Evolutionary conservation across 1,140 invertebrate genomes (phyloP), one percentile per base, ranked within the genome.

Genomic region (Dinothrombium tinctorium): DNA sequence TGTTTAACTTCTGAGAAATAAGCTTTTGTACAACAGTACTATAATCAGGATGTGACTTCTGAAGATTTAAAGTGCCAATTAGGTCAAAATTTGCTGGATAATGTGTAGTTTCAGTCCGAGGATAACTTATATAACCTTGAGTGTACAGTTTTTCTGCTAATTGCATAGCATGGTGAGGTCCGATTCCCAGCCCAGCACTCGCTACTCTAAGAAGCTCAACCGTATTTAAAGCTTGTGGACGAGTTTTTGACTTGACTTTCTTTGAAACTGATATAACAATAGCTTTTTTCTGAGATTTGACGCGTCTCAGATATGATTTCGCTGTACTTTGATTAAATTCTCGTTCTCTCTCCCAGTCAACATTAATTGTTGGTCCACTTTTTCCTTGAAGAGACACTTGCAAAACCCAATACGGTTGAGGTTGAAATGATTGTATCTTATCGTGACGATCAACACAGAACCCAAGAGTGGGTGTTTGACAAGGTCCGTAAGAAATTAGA

Each of bases 361-460:
- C 28, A 14, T 22, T 37, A 4, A 48, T 8, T 11, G 28, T 23
- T 26, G 37, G 17, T 15, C 37, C 37, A 15, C 24, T 21, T 17
- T 32, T 21, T 0, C 14, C 33, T 17, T 12, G n/a, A 51, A 60
- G 56, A 51, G 58, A 51, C 46, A 73, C 70, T 54, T 83, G 69
- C 22, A 96, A 58, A 35, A 86, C 73, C 89, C 89, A 99, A 62
- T 81, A 99, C 3, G 80, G 68, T 61, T 98, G 90, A 4, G 92
- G 83, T 60, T 95, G 95, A 53, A 99, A 99, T 5, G 83, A 86
- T 55, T 92, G 83, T 45, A 99, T 99, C 54, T 82, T 75, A 62
- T 99, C 94, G 58, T 98, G 89, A 31, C 94, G 67, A 54, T 92
- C 81, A 2, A 99, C 94, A 67, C 94, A 98, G 60, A 99, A 98